Base-by-base conservation (phyloP, 1,140 invertebrate species). In the Trachymyrmex cornetzi region DNA sequence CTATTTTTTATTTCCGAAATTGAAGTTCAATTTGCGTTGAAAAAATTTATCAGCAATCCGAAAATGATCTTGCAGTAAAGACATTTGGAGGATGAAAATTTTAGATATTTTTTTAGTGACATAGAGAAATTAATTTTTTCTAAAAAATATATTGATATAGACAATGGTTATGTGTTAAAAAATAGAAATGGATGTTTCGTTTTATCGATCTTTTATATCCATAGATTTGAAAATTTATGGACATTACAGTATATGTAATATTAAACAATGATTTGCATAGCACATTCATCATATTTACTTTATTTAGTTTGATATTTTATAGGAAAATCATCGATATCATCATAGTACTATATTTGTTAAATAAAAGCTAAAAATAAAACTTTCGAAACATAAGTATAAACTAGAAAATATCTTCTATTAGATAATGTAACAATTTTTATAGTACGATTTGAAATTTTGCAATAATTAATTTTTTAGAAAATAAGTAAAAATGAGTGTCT, bases 1-100 rank as follows among this genome's bases (percentile, higher is more conserved):
- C 16, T 64, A 64, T 30, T 64, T 61, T 64, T 64, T 30, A 64
- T 64, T 19, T 63, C 19, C 7, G 5, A 64, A 64, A 64, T 64
- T 64, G 0, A 27, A 63, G 5, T 63, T 4, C 5, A 1, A 3
- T 22, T 63, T 16, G 22, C n/a, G 5, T 27, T 24, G 16, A 30
- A 64, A 30, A 30, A 30, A 64, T 19, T 30, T 30, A 63, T 63
- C 0, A 64, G 22, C 16, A 6, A 30, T 14, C 1, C 30, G 19
- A 16, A 30, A 27, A 4, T 63, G 1, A 30, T 64, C 16, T 30
- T 16, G 3, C 38, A 44, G 1, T 5, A 64, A 1, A 50, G 4
- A 4, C 3, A 30, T 64, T 63, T 63, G 1, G n/a, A 63, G 7
- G 16, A 63, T 6, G 6, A 63, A 63, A 30, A 27, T 19, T 19